Conservation (phyloP, 2,113 vertebrate species). For the Aix galericulata region DNA sequence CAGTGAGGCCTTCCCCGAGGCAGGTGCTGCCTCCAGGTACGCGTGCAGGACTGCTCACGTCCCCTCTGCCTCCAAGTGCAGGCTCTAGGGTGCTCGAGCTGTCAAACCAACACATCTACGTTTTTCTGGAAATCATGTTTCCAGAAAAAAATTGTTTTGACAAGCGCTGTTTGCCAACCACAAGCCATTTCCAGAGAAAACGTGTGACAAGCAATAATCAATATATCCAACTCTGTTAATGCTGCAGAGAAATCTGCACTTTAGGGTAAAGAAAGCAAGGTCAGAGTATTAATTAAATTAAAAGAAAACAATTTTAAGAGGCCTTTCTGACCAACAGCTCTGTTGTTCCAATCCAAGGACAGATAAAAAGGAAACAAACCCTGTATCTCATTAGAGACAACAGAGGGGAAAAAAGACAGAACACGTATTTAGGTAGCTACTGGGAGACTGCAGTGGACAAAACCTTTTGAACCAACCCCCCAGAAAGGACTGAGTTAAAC, state of each 20-base stretch:
- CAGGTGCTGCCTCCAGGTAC: background rate
- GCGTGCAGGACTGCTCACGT: fast-evolving
- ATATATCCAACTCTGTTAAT: background rate
- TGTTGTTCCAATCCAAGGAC: background rate
- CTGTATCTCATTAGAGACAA: background rate
- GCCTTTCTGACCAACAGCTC: background rate
- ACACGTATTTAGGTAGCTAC: background rate
- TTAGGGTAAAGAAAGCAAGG: background rate
- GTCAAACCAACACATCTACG: background rate
- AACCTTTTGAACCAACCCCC: background rate
- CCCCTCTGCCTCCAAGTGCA: background rate
- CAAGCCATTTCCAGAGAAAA: background rate
- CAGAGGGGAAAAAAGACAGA: background rate
- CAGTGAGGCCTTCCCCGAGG: no score
- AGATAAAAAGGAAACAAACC: background rate
- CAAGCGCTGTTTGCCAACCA: background rate
- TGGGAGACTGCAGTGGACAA: background rate
- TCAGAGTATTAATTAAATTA: background rate
- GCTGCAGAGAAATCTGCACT: background rate
- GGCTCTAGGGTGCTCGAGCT: background rate
- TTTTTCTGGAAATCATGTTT: background rate
- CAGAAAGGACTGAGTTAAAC: background rate
- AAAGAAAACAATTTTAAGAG: background rate
- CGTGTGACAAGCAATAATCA: background rate
- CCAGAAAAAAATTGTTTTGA: background rate